These are phyloP conservation scores for Anarsia innoxiella DNA, from an alignment of 2,888 invertebrate genomes.

Conservation along the genomic window DNA sequence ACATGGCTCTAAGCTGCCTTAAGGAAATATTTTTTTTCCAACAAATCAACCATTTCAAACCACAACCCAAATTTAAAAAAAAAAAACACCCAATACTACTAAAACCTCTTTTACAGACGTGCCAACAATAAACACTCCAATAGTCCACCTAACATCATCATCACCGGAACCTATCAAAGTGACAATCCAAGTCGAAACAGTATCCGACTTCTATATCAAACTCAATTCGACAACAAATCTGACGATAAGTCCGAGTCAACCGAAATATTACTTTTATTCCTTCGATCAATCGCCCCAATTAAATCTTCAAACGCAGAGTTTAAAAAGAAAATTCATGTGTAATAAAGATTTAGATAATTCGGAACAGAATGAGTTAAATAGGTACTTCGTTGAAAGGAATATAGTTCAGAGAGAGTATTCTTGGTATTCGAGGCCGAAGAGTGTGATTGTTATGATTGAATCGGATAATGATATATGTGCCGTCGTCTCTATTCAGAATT, in stretches of 20 bases:
- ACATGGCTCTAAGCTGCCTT: too few relatives aligned
- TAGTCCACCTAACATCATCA: slow-evolving; percentile 82
- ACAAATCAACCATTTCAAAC: too few relatives aligned
- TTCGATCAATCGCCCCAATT: slow-evolving; percentile 54
- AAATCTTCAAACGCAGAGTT: slow-evolving; percentile 38
- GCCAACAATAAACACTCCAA: slow-evolving; percentile 65
- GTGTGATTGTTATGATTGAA: slow-evolving; percentile 77
- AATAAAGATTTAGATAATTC: slow-evolving; percentile 54
- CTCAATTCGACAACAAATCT: slow-evolving; percentile 55
- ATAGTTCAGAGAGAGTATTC: slow-evolving; percentile 24
- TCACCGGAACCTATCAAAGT: slow-evolving; percentile 74
- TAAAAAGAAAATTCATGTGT: slow-evolving; percentile 31
- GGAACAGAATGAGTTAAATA: slow-evolving; percentile 27
- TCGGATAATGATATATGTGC: slow-evolving; percentile 82
- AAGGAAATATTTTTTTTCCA: too few relatives aligned
- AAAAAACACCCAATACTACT: too few relatives aligned
- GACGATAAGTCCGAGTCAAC: slow-evolving; percentile 62
- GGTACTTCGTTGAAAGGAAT: slow-evolving; percentile 31
- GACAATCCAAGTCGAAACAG: slow-evolving; percentile 73
- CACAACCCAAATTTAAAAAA: too few relatives aligned
- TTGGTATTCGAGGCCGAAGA: slow-evolving; percentile 55
- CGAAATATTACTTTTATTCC: slow-evolving; percentile 72
- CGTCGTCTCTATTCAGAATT: slow-evolving; percentile 86
- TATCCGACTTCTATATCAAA: slow-evolving; percentile 75
- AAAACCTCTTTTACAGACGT: slow-evolving; percentile 49